A percentile compares a stretch with the other conserved stretches of the same genome.
These are phyloP conservation scores for Myotis daubentonii DNA, from an alignment of 2,797 vertebrate species.

Conservation along the genomic window DNA sequence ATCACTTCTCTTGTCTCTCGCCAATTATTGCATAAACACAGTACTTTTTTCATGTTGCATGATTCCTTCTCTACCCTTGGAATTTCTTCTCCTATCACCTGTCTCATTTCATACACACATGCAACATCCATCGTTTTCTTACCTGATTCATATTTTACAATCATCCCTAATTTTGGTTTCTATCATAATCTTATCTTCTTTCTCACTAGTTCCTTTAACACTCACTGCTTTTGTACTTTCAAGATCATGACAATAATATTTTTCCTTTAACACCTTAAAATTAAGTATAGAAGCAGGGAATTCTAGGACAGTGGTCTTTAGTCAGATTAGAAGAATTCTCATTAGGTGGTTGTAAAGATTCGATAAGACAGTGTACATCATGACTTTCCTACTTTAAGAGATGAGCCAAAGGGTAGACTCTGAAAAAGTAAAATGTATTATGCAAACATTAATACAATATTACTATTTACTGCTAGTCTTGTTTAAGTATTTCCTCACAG, in stretches of 20 bases:
- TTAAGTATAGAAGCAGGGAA: background rate
- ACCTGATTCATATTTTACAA: background rate
- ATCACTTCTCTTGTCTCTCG: background rate
- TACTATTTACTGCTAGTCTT: background rate
- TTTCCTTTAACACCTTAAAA: background rate
- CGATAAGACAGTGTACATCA: background rate
- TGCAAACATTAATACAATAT: background rate
- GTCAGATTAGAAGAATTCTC: background rate
- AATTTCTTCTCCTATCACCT: background rate
- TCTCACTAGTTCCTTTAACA: background rate
- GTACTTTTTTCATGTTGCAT: fast-evolving
- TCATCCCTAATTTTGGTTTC: background rate
- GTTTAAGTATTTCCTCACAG: background rate
- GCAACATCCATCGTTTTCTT: background rate
- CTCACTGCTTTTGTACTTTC: background rate
- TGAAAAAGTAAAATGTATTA: background rate
- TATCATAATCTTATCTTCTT: background rate
- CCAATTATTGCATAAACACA: too few species aligned
- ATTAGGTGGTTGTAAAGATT: background rate
- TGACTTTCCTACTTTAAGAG: conserved; percentile 1
- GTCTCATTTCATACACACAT: background rate
- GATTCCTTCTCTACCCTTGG: background rate
- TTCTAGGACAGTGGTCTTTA: background rate
- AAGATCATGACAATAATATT: background rate
- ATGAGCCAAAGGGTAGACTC: background rate